These are phyloP conservation scores for Epinotia nisella DNA, from an alignment of 2,888 invertebrate genomes.

Conservation along the genomic window DNA sequence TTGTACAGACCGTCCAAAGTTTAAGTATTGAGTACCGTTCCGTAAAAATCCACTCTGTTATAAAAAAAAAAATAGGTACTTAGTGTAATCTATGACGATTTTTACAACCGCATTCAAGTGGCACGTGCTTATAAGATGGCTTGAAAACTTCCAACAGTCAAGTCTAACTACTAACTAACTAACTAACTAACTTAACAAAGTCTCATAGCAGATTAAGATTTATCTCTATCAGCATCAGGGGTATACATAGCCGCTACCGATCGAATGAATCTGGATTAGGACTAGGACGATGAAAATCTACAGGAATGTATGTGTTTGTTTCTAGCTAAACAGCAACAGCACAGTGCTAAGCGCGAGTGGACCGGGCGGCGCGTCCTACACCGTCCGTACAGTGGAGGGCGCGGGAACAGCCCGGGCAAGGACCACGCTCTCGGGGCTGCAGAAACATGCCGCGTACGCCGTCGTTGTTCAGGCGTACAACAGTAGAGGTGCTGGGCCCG, in stretches of 20 bases:
- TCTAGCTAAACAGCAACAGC: slow-evolving; percentile 77
- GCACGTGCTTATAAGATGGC: too few relatives aligned
- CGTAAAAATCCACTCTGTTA: not conserved
- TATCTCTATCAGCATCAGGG: not conserved
- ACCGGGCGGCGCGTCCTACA: slow-evolving; percentile 85
- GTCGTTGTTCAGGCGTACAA: slow-evolving; percentile 95
- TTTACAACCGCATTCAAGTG: too few relatives aligned
- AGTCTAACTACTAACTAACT: too few relatives aligned
- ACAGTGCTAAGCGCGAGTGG: slow-evolving; percentile 76
- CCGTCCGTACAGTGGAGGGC: slow-evolving; percentile 91
- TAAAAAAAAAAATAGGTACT: too few relatives aligned
- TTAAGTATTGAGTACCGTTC: not conserved
- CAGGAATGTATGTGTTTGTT: not conserved
- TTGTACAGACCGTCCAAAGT: too few relatives aligned
- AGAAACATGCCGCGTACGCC: slow-evolving; percentile 92
- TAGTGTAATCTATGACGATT: too few relatives aligned
- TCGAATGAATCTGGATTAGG: not conserved
- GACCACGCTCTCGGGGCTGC: slow-evolving; percentile 87
- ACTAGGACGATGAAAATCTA: not conserved
- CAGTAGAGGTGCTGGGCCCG: slow-evolving; percentile 93
- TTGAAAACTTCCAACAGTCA: too few relatives aligned
- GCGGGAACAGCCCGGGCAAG: slow-evolving; percentile 88
- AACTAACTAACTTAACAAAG: too few relatives aligned
- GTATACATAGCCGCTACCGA: not conserved
- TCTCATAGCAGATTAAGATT: not conserved